Percentiles rank a stretch among this genome's conserved stretches.
Evolutionary conservation across 2,113 vertebrate genomes (phyloP).

Genomic region (Neoarius graeffei): DNA sequence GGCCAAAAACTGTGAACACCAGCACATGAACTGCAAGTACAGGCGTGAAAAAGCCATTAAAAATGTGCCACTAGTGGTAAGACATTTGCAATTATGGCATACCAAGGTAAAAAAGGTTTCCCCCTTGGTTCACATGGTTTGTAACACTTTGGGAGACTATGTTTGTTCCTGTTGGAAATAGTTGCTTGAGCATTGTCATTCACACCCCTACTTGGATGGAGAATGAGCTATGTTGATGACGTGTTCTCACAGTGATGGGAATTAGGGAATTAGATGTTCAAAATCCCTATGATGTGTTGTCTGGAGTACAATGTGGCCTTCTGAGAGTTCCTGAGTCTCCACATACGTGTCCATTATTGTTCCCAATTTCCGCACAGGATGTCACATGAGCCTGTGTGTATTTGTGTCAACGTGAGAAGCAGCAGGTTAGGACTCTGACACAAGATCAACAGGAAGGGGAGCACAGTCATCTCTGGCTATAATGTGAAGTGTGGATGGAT

Average conservation of each 20-base stretch:
- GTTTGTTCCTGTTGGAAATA: conserved; percentile 8
- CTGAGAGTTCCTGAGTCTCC: conserved; percentile 60
- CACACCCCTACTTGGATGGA: neutral
- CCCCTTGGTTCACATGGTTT: neutral
- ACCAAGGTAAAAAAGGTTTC: neutral
- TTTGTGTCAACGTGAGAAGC: conserved; percentile 73
- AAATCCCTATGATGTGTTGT: neutral
- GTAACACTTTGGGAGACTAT: neutral
- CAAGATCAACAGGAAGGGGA: conserved; percentile 79
- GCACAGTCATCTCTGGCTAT: conserved; percentile 16
- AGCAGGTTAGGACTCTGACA: conserved; percentile 56
- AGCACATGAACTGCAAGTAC: conserved; percentile 7
- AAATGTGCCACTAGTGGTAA: conserved; percentile 25
- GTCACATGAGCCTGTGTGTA: conserved; percentile 55
- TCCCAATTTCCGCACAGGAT: conserved; percentile 72
- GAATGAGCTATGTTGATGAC: neutral
- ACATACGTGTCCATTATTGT: conserved; percentile 53
- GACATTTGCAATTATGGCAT: conserved; percentile 10
- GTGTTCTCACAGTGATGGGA: neutral
- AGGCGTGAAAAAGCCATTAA: conserved; percentile 6
- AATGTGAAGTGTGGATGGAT: neutral
- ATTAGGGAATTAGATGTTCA: neutral
- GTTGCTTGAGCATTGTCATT: neutral
- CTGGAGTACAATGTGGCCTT: conserved; percentile 40
- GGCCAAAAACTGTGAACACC: conserved; percentile 13